Evolutionary conservation across 2,797 vertebrate species (phyloP).

Genomic region (Sebastes steindachneri): DNA sequence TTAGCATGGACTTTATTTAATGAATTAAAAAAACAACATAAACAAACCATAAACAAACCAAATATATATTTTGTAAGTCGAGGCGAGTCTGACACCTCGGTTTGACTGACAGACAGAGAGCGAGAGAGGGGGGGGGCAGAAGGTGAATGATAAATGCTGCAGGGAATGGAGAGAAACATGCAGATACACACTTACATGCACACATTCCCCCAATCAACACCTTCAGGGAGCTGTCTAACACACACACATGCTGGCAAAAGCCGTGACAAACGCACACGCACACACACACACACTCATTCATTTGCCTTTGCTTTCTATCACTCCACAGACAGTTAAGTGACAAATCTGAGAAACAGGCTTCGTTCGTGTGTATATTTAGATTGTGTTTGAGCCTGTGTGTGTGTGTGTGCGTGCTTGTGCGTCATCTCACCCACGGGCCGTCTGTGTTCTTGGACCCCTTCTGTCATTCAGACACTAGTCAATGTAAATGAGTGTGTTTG

Average conservation of each 20-base stretch:
- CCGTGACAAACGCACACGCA: not conserved
- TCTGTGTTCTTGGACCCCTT: constrained; percentile 71
- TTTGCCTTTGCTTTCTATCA: not conserved
- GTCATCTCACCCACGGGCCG: constrained; percentile 72
- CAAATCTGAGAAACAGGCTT: constrained; percentile 40
- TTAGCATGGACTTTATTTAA: not conserved
- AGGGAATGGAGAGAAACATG: constrained; percentile 9
- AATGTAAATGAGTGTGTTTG: constrained; percentile 42
- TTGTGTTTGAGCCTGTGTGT: constrained; percentile 13
- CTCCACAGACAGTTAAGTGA: constrained; percentile 28
- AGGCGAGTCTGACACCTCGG: not conserved
- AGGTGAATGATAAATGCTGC: not conserved
- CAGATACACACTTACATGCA: not conserved
- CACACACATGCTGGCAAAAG: constrained; percentile 2
- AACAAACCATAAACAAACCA: not conserved
- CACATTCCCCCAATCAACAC: constrained; percentile 61
- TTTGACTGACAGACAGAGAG: not conserved
- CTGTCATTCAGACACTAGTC: constrained; percentile 64
- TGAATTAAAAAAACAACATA: not conserved
- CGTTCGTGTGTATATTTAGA: constrained; percentile 59
- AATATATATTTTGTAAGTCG: not conserved
- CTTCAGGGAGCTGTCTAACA: constrained; percentile 14
- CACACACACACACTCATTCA: constrained; percentile 9
- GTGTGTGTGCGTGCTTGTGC: constrained; percentile 31
- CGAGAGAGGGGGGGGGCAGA: not conserved